Percentiles rank a stretch among this genome's conserved stretches.
Evolutionary conservation across 1,140 invertebrate genomes (phyloP).

Genomic region (Branchinecta lynchi): DNA sequence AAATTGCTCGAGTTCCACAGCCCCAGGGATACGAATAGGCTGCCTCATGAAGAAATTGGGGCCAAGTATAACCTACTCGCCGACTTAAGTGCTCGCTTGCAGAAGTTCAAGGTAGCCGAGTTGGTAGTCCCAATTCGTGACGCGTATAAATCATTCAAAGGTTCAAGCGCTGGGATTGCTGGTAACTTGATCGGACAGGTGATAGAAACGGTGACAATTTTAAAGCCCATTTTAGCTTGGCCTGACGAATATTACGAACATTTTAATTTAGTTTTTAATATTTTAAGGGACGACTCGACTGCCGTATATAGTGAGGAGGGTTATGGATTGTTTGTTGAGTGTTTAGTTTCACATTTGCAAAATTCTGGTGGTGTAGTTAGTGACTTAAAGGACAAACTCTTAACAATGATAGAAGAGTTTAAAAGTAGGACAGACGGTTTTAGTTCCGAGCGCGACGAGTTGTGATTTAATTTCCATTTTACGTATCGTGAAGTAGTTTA

Average conservation of each 20-base stretch:
- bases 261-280: background rate
- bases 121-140: background rate
- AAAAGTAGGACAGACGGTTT: too few species aligned
- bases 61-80: background rate
- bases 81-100: background rate
- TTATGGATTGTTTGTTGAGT: background rate
- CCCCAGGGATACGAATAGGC: background rate
- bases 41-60: background rate
- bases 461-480: too few species aligned
- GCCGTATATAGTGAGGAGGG: background rate
- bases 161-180: background rate
- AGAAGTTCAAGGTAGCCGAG: background rate
- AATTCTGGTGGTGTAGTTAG: too few species aligned
- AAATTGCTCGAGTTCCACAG: background rate
- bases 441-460: too few species aligned
- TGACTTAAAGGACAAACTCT: too few species aligned
- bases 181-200: background rate
- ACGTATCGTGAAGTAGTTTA: too few species aligned
- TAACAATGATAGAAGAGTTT: too few species aligned
- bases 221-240: background rate
- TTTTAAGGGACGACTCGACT: background rate
- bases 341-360: background rate
- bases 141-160: background rate
- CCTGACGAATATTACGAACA: background rate
- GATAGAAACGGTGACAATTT: background rate